A percentile compares a stretch with the other conserved stretches of the same genome.
Evolutionary conservation across 2,797 vertebrate genomes (phyloP).

Genomic region (Xiphophorus birchmanni): DNA sequence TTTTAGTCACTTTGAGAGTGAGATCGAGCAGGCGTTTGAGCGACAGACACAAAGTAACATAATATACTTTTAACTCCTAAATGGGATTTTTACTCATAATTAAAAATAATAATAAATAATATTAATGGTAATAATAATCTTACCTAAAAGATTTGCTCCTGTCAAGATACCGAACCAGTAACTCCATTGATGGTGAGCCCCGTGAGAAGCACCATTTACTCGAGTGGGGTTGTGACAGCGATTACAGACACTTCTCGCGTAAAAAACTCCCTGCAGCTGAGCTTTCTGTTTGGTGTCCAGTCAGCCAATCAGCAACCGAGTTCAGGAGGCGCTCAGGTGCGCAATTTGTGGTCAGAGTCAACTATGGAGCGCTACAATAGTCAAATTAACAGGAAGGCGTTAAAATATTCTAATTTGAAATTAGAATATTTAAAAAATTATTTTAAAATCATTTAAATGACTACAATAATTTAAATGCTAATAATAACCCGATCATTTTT

Average conservation of each 20-base stretch:
- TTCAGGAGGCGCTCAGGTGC: conserved; percentile 37
- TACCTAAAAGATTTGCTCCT: conserved; percentile 66
- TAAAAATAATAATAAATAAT: no score
- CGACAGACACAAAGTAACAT: neutral
- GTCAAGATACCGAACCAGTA: conserved; percentile 69
- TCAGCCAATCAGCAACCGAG: conserved; percentile 60
- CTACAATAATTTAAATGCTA: no score
- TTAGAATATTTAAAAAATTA: neutral
- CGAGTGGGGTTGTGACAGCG: no score
- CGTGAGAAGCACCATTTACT: neutral
- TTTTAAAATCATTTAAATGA: no score
- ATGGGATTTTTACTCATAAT: fast-evolving
- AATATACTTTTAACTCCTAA: neutral
- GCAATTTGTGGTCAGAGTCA: conserved; percentile 6
- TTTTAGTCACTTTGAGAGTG: neutral
- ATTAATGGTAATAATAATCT: neutral
- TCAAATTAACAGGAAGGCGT: neutral
- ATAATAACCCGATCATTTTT: neutral
- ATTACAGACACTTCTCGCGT: neutral
- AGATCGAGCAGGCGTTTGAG: neutral
- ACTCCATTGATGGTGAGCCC: conserved; percentile 65
- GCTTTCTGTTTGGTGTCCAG: neutral
- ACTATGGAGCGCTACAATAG: neutral
- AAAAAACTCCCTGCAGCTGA: neutral
- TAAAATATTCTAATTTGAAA: neutral